phyloP scores from a whole-genome alignment of 2,888 invertebrate species.

The Prenolepis imparis region DNA sequence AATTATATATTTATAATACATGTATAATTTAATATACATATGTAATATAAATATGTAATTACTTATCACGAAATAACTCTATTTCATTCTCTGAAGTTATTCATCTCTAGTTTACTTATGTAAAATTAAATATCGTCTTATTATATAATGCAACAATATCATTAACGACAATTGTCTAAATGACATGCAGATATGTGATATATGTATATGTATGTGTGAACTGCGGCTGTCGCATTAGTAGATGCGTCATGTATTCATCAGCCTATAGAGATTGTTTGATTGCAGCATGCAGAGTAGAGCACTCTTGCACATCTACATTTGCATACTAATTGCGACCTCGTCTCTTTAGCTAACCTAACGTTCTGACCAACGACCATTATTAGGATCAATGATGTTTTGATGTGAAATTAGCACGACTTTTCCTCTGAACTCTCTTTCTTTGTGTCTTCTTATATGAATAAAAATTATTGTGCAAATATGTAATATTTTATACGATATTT shows the following conservation, averaged over 20 bases:
- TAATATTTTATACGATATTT: not conserved
- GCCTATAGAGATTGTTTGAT: constrained; percentile 36
- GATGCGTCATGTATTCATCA: constrained; percentile 42
- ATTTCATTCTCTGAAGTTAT: not conserved
- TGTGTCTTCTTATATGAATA: not conserved
- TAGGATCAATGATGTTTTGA: constrained; percentile 25
- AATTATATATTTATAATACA: too few relatives aligned
- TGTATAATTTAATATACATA: too few relatives aligned
- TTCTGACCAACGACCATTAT: constrained; percentile 36
- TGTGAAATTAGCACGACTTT: not conserved
- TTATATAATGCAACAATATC: constrained; percentile 45
- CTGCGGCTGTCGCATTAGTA: constrained; percentile 30
- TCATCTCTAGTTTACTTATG: not conserved
- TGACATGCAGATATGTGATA: constrained; percentile 40
- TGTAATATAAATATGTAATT: not conserved
- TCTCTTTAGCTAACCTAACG: constrained; percentile 47
- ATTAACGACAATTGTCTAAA: constrained; percentile 54
- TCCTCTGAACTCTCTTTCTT: not conserved
- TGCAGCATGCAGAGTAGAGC: constrained; percentile 38
- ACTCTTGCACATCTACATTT: constrained; percentile 56
- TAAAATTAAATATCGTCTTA: not conserved
- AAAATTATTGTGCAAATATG: not conserved
- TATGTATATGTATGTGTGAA: constrained; percentile 27
- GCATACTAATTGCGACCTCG: constrained; percentile 55
- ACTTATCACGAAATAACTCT: not conserved